Evolutionary conservation across 2,797 vertebrate species (phyloP), one percentile per base, ranked within the genome.

Genomic region (Acropternis orthonyx): DNA sequence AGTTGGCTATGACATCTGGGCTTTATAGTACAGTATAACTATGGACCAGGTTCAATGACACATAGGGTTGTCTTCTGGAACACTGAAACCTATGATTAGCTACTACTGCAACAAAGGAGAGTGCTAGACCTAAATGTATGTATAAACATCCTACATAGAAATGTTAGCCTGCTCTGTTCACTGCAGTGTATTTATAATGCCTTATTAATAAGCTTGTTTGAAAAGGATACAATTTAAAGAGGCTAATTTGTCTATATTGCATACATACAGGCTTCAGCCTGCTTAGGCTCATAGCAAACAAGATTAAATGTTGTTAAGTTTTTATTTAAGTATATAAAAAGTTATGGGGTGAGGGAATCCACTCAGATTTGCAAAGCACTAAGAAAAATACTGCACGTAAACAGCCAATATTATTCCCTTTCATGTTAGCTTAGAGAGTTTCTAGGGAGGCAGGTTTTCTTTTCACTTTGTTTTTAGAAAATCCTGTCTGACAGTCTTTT

Each of bases 401-500:
- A 30, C 10, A 51, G 32, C 9, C 0, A 0, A 5, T 67, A 46
- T 78, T 78, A 82, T 58, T 62, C 10, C 12, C 10, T 82, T 82
- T 81, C 41, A n/a, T 34, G 3, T 61, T 61, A 86, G n/a, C 46
- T 81, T 62, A 16, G 13, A 49, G 30, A 22, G 4, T 66, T 89
- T 85, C 78, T 69, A 34, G 21, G 65, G 15, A 82, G 13, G 9
- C 5, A 32, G 20, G 10, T 67, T 77, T 86, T 44, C 11, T 34
- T 77, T 85, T 63, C 34, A 23, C 16, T 89, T 81, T 86, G 8
- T 28, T 94, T 84, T 72, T 75, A 43, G 92, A 51, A 85, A 82
- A 65, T 73, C 46, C 58, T 73, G 14, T 62, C 52, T 85, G 68
- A 48, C 36, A 59, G 44, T 63, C 52, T 63, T 88, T 83, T 73